Evolutionary conservation across 2,797 vertebrate species (phyloP), one percentile per base, ranked within the genome.

Genomic region (Enteromius unitaeniatus): DNA sequence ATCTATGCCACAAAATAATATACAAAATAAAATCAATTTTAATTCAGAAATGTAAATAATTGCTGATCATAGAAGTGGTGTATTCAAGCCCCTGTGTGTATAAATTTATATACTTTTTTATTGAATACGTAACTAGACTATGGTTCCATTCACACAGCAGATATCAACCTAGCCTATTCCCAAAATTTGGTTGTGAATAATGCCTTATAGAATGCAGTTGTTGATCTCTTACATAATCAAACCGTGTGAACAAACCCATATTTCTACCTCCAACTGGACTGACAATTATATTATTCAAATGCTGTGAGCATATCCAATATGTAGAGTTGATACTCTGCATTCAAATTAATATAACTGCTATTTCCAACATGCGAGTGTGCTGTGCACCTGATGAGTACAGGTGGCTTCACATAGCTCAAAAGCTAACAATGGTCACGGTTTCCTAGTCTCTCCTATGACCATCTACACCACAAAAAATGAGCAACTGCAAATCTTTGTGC

Each of bases 401-500:
- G 45, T n/a, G 19, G 45, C 37, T 67, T 79, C 64, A 23, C 26
- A 67, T 3, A 37, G 45, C 6, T 69, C 14, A 40, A 3, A 65
- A 37, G 26, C 62, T n/a, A 49, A 49, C 34, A 6, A 37, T 34
- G 28, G 60, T 67, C 62, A 67, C 19, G 8, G 26, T 79, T 28
- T 65, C 19, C 19, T 51, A 37, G 19, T 51, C 13, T 23, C 4
- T 67, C 28, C 31, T 40, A 15, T 68, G 78, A 40, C 49, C 9
- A 3, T 42, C 19, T 21, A 40, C n/a, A 42, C 37, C 14, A 23
- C 3, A 40, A 53, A 62, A 69, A 79, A 45, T 7, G 8, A 26
- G n/a, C 55, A 62, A 28, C 75, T 55, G n/a, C 31, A 68, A 55
- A 79, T 79, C 47, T 53, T 15, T 23, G 19, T 37, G 47, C n/a